These are phyloP conservation scores for Ammodytes dubius DNA, from an alignment of 2,113 vertebrate genomes.

Conservation along the genomic window DNA sequence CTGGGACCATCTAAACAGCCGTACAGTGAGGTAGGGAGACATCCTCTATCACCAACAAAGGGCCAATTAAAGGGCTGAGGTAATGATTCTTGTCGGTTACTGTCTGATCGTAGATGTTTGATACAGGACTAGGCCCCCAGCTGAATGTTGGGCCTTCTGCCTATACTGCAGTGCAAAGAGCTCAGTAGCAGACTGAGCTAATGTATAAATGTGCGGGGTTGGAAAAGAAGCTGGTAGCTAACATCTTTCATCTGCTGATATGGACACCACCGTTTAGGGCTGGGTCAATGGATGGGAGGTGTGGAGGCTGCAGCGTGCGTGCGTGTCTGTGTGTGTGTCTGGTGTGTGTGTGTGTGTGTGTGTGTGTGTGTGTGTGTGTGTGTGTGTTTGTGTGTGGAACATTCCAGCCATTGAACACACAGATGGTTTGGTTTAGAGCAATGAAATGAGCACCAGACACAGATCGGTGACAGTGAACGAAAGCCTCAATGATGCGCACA, in stretches of 20 bases:
- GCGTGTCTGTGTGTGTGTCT: constrained; percentile 38
- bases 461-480: constrained; percentile 77
- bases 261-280: constrained; percentile 75
- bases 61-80: constrained; percentile 21
- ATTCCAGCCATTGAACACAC: constrained; percentile 74
- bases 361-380: constrained; percentile 40
- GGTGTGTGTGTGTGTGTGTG: constrained; percentile 36
- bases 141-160: constrained; percentile 29
- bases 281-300: constrained; percentile 72
- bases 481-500: constrained; percentile 65
- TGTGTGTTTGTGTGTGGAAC: constrained; percentile 50
- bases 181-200: constrained; percentile 46
- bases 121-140: constrained; percentile 32
- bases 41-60: constrained; percentile 31
- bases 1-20: constrained; percentile 42
- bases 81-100: constrained; percentile 20
- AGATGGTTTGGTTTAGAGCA: constrained; percentile 82
- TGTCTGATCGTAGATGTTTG: constrained; percentile 44
- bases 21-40: not conserved
- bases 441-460: constrained; percentile 81
- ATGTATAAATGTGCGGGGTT: constrained; percentile 58
- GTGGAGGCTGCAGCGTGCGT: constrained; percentile 51
- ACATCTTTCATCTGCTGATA: constrained; percentile 77
- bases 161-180: not conserved
- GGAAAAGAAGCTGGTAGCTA: constrained; percentile 69